Percentiles rank a stretch among this genome's conserved stretches.
Conservation (phyloP, 2,113 vertebrate species). For the Lophotis ruficrista region DNA sequence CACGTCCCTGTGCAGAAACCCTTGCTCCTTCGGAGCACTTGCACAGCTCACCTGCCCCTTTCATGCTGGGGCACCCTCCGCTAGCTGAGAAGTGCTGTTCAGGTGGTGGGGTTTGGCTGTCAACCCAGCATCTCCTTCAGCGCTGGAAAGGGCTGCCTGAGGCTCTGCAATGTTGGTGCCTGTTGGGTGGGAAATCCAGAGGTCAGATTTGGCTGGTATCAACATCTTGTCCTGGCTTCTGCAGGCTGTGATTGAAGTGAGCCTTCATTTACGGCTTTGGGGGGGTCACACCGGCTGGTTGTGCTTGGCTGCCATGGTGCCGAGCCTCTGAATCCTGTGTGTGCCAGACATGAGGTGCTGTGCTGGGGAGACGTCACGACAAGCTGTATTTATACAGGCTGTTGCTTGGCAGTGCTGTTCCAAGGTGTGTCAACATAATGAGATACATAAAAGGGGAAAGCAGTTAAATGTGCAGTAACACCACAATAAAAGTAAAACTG, state of each 20-base stretch:
- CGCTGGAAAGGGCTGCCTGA: neutral
- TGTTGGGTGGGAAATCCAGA: neutral
- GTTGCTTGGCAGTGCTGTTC: conserved; percentile 47
- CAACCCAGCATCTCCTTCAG: neutral
- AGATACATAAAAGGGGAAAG: conserved; percentile 55
- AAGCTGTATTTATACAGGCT: conserved; percentile 19
- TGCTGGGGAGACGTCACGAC: neutral
- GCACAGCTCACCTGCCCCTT: neutral
- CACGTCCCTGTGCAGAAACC: accelerated
- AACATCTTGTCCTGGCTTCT: neutral
- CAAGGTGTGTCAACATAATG: conserved; percentile 56
- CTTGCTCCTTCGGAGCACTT: neutral
- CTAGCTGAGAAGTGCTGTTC: neutral
- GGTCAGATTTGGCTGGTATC: neutral
- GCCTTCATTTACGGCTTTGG: neutral
- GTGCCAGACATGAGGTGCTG: neutral
- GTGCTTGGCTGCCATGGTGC: neutral
- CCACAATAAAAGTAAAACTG: conserved; percentile 52
- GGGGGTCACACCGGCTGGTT: neutral
- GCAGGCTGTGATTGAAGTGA: neutral
- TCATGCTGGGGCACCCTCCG: neutral
- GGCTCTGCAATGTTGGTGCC: neutral
- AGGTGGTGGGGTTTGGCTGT: neutral
- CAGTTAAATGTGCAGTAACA: conserved; percentile 50
- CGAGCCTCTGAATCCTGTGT: neutral